Evolutionary conservation across 2,797 vertebrate species (phyloP).

Genomic region (Anguilla pacifica): DNA sequence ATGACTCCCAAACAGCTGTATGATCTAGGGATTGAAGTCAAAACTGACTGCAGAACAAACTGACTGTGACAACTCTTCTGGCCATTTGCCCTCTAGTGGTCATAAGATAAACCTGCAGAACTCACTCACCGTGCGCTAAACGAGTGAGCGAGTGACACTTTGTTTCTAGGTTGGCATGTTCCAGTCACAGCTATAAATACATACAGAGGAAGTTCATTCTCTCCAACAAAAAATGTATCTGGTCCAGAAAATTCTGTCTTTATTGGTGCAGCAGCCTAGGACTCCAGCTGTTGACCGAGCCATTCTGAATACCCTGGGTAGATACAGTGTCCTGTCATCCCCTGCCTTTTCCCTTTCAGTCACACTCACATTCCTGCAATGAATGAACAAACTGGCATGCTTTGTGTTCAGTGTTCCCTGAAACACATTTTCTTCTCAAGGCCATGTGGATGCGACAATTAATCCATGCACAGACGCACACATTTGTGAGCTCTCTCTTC

Average conservation of each 20-base stretch:
- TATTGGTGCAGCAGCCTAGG: background rate
- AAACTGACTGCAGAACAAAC: background rate
- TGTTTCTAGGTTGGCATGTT: background rate
- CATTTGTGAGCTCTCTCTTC: too few species aligned
- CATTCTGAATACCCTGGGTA: background rate
- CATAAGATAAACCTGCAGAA: background rate
- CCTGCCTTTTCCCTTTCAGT: background rate
- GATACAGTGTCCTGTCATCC: background rate
- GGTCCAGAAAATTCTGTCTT: background rate
- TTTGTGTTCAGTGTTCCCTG: background rate
- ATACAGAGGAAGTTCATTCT: background rate
- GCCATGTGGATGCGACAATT: background rate
- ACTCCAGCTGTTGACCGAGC: background rate
- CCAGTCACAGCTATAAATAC: background rate
- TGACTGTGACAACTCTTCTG: background rate
- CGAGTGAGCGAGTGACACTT: background rate
- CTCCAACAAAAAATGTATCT: conserved; percentile 1
- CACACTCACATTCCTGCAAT: background rate
- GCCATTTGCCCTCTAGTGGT: conserved; percentile 13
- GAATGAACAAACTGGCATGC: background rate
- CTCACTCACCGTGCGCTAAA: background rate
- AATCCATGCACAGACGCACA: background rate
- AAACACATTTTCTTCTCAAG: conserved; percentile 10
- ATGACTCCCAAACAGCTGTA: background rate
- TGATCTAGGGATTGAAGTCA: background rate